Evolutionary conservation across 2,888 invertebrate species (phyloP).

Genomic region (Lepidochitona cinerea): DNA sequence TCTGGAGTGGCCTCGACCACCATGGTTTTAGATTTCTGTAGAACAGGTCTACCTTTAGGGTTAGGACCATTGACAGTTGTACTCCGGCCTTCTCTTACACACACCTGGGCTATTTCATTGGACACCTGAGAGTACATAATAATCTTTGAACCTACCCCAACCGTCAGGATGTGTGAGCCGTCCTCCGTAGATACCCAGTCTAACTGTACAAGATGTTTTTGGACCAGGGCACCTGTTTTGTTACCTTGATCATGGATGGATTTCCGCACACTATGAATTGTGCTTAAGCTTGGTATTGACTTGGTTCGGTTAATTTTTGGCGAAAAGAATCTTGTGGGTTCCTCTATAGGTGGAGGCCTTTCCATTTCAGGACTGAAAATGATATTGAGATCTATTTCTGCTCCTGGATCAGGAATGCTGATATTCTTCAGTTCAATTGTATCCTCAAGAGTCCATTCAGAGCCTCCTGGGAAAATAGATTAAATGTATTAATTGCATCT

Average conservation of each 20-base stretch:
- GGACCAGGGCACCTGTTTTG: constrained; percentile 52
- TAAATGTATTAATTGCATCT: too few species aligned
- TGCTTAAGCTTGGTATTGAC: constrained; percentile 65
- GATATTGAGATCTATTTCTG: constrained; percentile 61
- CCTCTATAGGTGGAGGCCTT: neutral
- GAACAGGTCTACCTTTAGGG: constrained; percentile 71
- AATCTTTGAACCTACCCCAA: constrained; percentile 85
- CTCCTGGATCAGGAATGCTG: constrained; percentile 75
- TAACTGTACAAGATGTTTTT: constrained; percentile 82
- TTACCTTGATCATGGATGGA: constrained; percentile 41
- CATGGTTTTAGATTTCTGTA: constrained; percentile 91
- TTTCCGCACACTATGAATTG: constrained; percentile 57
- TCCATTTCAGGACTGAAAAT: constrained; percentile 35
- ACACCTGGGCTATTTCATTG: constrained; percentile 94
- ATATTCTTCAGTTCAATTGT: constrained; percentile 95
- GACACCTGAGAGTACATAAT: constrained; percentile 90
- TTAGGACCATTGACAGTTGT: neutral
- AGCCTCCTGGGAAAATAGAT: constrained; percentile 78
- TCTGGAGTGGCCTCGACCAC: constrained; percentile 90
- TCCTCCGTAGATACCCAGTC: constrained; percentile 99
- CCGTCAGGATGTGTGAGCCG: constrained; percentile 97
- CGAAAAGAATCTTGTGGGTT: neutral
- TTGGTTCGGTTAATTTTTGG: constrained; percentile 35
- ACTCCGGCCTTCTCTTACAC: constrained; percentile 63
- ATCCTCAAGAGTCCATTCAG: constrained; percentile 92